Base-by-base conservation (phyloP, 2,113 vertebrate species). In the Struthio camelus region DNA sequence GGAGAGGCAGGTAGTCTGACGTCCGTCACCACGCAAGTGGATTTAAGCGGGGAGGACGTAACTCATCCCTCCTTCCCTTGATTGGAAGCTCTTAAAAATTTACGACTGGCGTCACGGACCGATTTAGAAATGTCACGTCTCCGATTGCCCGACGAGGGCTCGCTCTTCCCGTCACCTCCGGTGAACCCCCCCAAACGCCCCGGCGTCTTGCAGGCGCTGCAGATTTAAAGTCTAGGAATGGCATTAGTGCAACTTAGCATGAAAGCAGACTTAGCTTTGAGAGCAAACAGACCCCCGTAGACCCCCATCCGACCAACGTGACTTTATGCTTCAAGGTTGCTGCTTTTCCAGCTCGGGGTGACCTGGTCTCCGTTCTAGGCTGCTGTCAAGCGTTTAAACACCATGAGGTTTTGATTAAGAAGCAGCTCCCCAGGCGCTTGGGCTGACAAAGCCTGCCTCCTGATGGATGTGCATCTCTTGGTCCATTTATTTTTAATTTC, bases 401-500 rank as follows among this genome's bases (percentile, higher is more conserved):
- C 92, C 85, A 16, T 75, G 94, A 96, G 85, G 85, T 94, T 96
- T 96, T 94, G 96, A 96, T 96, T 97, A 93, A 93, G 94, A 67
- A 96, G 90, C 7, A 36, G 94, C 83, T 95, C 96, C 90, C 77
- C 30, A 83, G 94, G 94, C 93, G 96, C 93, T 76, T 85, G 93
- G 28, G 87, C 87, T 96, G 93, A 96, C 96, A 96, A 77, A 7
- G 80, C 94, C 85, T 91, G 87, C 67, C 92, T 96, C 94, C 93
- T 95, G 94, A 97, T 96, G 93, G 92, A 96, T 96, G 94, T 81
- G 81, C 79, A 96, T 90, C 96, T 96, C 96, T 90, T 96, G 96
- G 93, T 96, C 96, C 85, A 90, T 96, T 97, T 97, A 93, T 94
- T 96, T 97, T 97, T 96, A 90, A 96, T 97, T 97, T 97, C 94